Percentiles rank a stretch among this genome's conserved stretches.
Evolutionary conservation across 2,113 vertebrate genomes (phyloP).

Genomic region (Ivindomyrus marchei): DNA sequence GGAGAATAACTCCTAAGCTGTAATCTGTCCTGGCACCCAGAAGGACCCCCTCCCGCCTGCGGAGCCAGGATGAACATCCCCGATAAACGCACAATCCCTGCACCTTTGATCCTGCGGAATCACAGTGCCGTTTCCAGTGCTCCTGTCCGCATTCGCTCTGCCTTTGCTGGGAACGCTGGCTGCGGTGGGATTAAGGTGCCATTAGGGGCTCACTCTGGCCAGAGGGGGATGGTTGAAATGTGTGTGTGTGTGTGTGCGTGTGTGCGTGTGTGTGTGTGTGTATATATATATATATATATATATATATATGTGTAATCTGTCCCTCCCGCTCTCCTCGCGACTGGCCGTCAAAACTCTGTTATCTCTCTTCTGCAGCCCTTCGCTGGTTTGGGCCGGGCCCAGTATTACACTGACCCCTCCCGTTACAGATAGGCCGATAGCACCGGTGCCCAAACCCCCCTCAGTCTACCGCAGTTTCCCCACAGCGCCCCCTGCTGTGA

Average conservation of each 20-base stretch:
- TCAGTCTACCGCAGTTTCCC: conserved; percentile 34
- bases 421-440: conserved; percentile 65
- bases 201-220: conserved; percentile 41
- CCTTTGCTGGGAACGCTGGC: conserved; percentile 44
- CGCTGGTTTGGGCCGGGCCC: conserved; percentile 52
- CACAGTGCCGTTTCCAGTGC: conserved; percentile 37
- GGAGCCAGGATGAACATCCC: conserved; percentile 25
- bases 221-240: conserved; percentile 29
- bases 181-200: conserved; percentile 54
- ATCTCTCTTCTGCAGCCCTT: conserved; percentile 54
- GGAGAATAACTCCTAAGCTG: conserved; percentile 51
- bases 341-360: conserved; percentile 41
- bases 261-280: not conserved
- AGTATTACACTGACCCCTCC: conserved; percentile 58
- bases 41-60: not conserved
- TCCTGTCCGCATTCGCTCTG: conserved; percentile 30
- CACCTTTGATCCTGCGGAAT: conserved; percentile 61
- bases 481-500: not conserved
- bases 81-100: conserved; percentile 49
- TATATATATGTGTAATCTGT: conserved; percentile 54
- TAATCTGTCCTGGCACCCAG: conserved; percentile 49
- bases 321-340: not conserved
- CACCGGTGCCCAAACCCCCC: conserved; percentile 54
- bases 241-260: not conserved
- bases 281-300: conserved; percentile 14